These are phyloP conservation scores for Ictalurus furcatus DNA, from an alignment of 2,113 vertebrate genomes.

Conservation along the genomic window DNA sequence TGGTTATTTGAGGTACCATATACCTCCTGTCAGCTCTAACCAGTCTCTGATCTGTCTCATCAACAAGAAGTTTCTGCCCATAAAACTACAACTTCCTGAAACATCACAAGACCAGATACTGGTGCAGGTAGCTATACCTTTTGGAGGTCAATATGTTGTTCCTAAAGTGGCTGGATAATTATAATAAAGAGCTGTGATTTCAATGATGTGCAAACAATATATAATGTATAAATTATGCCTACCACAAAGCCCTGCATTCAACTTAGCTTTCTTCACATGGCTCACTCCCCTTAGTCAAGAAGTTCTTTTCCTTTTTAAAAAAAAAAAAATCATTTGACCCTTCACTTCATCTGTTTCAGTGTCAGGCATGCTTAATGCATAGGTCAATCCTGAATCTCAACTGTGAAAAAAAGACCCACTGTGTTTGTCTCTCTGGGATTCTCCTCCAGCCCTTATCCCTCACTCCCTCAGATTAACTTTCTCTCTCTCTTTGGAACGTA, in stretches of 20 bases:
- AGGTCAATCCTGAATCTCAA: constrained; percentile 30
- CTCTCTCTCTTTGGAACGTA: constrained; percentile 2
- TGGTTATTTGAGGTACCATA: background rate
- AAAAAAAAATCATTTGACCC: constrained; percentile 5
- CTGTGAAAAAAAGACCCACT: constrained; percentile 25
- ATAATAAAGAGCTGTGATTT: background rate
- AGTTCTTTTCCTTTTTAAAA: background rate
- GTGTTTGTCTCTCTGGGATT: constrained; percentile 17
- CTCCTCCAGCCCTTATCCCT: constrained; percentile 8
- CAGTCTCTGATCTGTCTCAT: background rate
- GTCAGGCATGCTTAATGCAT: background rate
- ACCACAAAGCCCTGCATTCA: background rate
- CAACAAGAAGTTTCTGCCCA: background rate
- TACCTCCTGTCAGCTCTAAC: background rate
- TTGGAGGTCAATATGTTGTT: background rate
- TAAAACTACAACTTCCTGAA: background rate
- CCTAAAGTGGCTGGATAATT: background rate
- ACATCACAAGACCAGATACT: background rate
- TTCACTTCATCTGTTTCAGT: background rate
- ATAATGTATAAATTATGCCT: background rate
- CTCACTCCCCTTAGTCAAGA: background rate
- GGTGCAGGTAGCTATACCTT: background rate
- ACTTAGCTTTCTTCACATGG: background rate
- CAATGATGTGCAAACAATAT: background rate
- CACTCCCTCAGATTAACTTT: constrained; percentile 1